These are phyloP conservation scores for Austrolebias charrua DNA, from an alignment of 2,797 vertebrate species.

Conservation along the genomic window DNA sequence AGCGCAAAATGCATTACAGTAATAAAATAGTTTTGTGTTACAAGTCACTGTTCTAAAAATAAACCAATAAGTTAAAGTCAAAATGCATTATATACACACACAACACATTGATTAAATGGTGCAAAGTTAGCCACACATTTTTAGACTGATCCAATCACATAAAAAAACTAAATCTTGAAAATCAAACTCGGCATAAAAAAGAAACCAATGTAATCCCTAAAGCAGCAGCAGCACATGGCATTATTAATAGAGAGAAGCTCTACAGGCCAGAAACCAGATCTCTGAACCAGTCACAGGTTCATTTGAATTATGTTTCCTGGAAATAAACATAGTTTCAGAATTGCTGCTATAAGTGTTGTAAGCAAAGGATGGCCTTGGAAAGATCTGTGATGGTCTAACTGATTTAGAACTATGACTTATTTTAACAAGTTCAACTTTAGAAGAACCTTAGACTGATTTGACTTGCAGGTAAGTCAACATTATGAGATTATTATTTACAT, in stretches of 20 bases:
- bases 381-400: background rate
- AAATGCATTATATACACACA: background rate
- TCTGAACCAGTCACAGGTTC: constrained; percentile 10
- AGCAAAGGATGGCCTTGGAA: too few species aligned
- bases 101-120: background rate
- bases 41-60: too few species aligned
- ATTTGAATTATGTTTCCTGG: constrained; percentile 11
- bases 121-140: background rate
- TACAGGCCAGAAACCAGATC: background rate
- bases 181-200: background rate
- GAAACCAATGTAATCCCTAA: too few species aligned
- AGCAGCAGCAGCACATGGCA: too few species aligned
- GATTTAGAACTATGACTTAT: background rate
- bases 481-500: background rate
- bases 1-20: too few species aligned
- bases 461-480: background rate
- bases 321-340: constrained; percentile 5
- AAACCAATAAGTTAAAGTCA: too few species aligned
- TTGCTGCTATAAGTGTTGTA: background rate
- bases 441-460: background rate
- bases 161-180: background rate
- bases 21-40: too few species aligned
- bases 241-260: background rate
- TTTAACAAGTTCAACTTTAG: background rate
- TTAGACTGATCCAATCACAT: background rate